These are phyloP conservation scores for Rana temporaria DNA, from an alignment of 2,113 vertebrate species.

Conservation along the genomic window DNA sequence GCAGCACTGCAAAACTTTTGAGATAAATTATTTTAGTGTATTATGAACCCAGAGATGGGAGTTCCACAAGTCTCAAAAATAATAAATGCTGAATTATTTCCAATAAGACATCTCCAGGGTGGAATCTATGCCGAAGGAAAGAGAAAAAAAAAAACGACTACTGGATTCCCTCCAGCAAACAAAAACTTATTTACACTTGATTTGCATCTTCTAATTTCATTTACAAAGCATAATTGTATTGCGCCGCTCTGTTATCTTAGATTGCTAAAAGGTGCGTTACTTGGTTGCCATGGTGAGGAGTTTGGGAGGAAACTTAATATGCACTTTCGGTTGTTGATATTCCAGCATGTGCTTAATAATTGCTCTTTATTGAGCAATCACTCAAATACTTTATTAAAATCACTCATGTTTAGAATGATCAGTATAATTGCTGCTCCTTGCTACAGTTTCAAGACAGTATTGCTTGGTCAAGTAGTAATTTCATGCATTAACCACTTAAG, in stretches of 20 bases:
- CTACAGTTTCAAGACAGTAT: too few relatives aligned
- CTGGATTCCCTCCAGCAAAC: conserved; percentile 20
- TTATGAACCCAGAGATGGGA: conserved; percentile 26
- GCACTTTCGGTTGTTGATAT: background rate
- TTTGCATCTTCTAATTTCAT: conserved; percentile 45
- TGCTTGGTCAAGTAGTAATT: too few relatives aligned
- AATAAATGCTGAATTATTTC: conserved; percentile 40
- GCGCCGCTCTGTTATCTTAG: conserved; percentile 34
- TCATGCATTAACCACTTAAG: too few relatives aligned
- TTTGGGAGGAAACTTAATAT: background rate
- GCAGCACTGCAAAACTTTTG: background rate
- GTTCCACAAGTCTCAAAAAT: conserved; percentile 23
- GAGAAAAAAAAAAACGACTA: background rate
- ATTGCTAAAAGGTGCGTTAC: conserved; percentile 41
- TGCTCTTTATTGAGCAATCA: background rate
- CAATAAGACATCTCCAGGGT: conserved; percentile 33
- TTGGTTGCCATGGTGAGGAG: conserved; percentile 24
- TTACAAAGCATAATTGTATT: conserved; percentile 35
- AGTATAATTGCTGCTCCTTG: background rate
- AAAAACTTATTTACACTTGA: conserved; percentile 51
- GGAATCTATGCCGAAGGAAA: background rate
- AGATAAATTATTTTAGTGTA: conserved; percentile 23
- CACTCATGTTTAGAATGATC: background rate
- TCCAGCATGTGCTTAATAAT: background rate
- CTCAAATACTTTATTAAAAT: background rate